These are phyloP conservation scores for Bombus vancouverensis DNA, from an alignment of 1,140 invertebrate species.

Conservation along the genomic window DNA sequence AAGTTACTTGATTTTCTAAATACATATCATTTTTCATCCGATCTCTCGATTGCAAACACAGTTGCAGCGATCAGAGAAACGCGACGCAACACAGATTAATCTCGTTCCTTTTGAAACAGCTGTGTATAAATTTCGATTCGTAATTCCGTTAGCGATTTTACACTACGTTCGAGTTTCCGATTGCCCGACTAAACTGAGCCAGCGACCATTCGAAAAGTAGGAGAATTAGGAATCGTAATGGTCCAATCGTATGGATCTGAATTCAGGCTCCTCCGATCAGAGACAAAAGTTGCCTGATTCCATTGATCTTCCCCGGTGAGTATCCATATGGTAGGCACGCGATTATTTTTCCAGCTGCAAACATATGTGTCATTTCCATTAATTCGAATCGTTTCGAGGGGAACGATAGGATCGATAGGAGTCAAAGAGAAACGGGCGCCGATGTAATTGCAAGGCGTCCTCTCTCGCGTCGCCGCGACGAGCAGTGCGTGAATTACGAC, in stretches of 20 bases:
- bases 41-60: too few species aligned
- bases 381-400: slow-evolving; percentile 61
- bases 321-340: slow-evolving; percentile 20
- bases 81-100: too few species aligned
- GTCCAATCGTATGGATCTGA: neutral
- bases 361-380: slow-evolving; percentile 60
- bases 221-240: too few species aligned
- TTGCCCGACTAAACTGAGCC: too few species aligned
- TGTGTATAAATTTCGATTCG: too few species aligned
- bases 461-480: slow-evolving; percentile 10
- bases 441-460: slow-evolving; percentile 57
- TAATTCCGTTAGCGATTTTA: too few species aligned
- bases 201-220: too few species aligned
- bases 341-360: slow-evolving; percentile 43
- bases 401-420: slow-evolving; percentile 42
- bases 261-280: neutral
- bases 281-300: neutral
- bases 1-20: too few species aligned
- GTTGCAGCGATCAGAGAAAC: too few species aligned
- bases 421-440: neutral
- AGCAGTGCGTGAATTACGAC: slow-evolving; percentile 38
- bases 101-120: too few species aligned
- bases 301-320: neutral
- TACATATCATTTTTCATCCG: too few species aligned
- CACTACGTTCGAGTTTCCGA: too few species aligned